These are phyloP conservation scores for Coelogynopora nodosa DNA, from an alignment of 2,888 invertebrate genomes.

Conservation along the genomic window DNA sequence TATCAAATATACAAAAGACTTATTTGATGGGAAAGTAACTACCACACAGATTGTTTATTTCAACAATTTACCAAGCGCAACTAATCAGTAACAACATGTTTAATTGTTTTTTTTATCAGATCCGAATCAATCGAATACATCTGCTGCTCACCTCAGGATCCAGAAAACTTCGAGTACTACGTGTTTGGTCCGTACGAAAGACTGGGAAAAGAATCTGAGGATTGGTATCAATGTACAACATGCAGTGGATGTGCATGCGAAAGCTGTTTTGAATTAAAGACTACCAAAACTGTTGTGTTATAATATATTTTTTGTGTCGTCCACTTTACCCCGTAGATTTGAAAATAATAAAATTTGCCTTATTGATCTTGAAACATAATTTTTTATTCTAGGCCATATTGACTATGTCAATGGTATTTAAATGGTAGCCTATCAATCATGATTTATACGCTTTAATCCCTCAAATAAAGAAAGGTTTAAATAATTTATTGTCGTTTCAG, in stretches of 20 bases:
- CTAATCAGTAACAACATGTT: slow-evolving; percentile 18
- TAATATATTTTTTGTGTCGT: not conserved
- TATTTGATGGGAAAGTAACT: slow-evolving; percentile 26
- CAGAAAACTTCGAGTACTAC: not conserved
- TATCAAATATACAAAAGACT: slow-evolving; percentile 21
- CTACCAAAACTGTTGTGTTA: slow-evolving; percentile 21
- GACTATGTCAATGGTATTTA: not conserved
- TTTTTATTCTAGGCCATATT: not conserved
- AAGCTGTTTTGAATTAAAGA: slow-evolving; percentile 27
- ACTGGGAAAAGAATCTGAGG: not conserved
- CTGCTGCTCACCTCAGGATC: not conserved
- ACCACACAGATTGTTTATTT: slow-evolving; percentile 14
- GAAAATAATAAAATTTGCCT: not conserved
- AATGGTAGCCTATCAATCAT: not conserved
- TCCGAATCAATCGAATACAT: slow-evolving; percentile 1
- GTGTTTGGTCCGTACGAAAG: not conserved
- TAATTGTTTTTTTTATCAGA: slow-evolving; percentile 10
- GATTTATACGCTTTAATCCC: slow-evolving; percentile 16
- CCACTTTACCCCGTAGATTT: slow-evolving; percentile 5
- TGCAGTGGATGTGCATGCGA: not conserved
- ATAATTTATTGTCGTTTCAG: not conserved
- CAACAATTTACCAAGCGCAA: slow-evolving; percentile 7
- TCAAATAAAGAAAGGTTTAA: not conserved
- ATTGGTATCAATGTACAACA: slow-evolving; percentile 24
- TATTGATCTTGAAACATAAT: not conserved